A percentile compares a stretch with the other conserved stretches of the same genome.
Conservation (phyloP, 2,113 vertebrate species). For the Thomomys bottae region DNA sequence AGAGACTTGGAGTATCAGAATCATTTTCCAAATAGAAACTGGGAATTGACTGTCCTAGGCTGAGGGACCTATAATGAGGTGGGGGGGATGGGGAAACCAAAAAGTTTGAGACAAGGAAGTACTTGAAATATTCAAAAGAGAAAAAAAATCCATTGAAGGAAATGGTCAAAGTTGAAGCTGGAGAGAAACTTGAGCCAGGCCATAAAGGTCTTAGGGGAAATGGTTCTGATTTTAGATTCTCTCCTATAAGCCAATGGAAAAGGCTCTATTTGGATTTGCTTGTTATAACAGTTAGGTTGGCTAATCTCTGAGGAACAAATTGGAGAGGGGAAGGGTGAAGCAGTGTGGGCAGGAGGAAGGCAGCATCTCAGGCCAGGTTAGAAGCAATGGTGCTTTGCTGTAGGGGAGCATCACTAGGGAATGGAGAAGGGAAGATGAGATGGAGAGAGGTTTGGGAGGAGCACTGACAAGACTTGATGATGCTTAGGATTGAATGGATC, state of each 20-base stretch:
- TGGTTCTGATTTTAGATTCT: neutral
- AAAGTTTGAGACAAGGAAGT: neutral
- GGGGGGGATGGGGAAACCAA: too few species aligned
- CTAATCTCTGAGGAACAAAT: neutral
- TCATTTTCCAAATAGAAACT: neutral
- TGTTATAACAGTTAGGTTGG: neutral
- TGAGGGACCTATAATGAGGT: neutral
- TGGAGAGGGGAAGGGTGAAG: neutral
- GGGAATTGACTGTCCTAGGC: neutral
- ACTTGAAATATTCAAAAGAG: neutral
- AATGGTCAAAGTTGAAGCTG: neutral
- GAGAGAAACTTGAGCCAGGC: neutral
- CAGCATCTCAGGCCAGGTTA: fast-evolving
- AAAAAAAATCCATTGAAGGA: neutral
- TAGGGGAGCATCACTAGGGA: fast-evolving
- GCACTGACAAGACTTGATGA: neutral
- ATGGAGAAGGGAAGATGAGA: neutral
- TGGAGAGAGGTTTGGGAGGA: neutral
- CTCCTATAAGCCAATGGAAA: neutral
- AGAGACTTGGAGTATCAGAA: neutral
- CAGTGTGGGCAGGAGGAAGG: neutral
- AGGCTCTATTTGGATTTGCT: neutral
- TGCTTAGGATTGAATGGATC: too few species aligned
- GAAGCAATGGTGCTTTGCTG: fast-evolving
- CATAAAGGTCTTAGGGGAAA: neutral